Conservation (phyloP, 2,113 vertebrate species). For the Chinchilla lanigera region DNA sequence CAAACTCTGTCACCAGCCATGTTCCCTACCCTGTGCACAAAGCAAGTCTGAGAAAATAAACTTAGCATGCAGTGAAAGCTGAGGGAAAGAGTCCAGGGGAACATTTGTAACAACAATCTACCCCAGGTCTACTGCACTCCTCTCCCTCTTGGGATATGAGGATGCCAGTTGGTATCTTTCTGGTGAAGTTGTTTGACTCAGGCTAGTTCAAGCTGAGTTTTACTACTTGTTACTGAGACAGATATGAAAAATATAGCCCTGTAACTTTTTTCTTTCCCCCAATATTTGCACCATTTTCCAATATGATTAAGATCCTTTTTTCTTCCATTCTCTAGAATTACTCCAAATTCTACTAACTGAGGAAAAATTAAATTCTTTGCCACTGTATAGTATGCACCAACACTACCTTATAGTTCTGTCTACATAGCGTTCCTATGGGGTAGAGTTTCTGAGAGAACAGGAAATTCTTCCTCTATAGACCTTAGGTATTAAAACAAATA, state of each 20-base stretch:
- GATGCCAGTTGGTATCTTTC: background rate
- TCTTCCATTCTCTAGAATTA: slow-evolving; percentile 8
- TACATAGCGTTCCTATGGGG: background rate
- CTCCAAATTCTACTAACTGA: background rate
- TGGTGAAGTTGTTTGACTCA: background rate
- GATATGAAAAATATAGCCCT: background rate
- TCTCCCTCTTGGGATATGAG: background rate
- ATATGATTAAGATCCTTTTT: background rate
- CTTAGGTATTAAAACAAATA: background rate
- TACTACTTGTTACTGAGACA: background rate
- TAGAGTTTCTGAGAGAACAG: background rate
- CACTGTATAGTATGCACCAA: background rate
- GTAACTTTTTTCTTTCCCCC: background rate
- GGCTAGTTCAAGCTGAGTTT: background rate
- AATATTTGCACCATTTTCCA: background rate
- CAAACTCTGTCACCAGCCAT: background rate
- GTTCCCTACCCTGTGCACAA: background rate
- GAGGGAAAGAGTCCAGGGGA: background rate
- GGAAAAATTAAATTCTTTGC: slow-evolving; percentile 31
- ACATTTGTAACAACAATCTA: background rate
- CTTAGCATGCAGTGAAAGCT: background rate
- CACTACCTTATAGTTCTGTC: background rate
- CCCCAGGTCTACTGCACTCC: background rate
- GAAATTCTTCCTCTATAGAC: background rate
- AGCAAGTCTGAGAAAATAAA: background rate